Evolutionary conservation across 2,113 vertebrate species (phyloP).

Genomic region (Pachycephala philippinensis): DNA sequence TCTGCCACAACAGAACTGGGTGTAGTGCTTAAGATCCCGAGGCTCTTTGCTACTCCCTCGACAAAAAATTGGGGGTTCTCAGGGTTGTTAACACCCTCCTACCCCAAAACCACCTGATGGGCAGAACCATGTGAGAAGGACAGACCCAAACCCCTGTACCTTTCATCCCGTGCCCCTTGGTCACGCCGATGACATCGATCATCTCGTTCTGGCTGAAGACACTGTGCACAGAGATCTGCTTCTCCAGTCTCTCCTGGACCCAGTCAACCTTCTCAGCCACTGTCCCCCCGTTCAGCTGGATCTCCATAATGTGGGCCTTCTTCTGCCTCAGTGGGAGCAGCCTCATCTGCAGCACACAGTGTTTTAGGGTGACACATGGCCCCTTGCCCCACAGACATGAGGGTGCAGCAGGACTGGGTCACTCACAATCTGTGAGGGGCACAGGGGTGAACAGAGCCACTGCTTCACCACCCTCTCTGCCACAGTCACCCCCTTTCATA

Average conservation of each 20-base stretch:
- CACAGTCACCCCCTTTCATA: not conserved
- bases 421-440: not conserved
- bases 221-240: slow-evolving; percentile 68
- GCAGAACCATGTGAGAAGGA: not conserved
- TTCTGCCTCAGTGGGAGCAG: slow-evolving; percentile 79
- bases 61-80: not conserved
- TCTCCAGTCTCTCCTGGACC: slow-evolving; percentile 77
- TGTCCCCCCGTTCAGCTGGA: slow-evolving; percentile 77
- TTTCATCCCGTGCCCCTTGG: slow-evolving; percentile 81
- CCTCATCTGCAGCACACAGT: slow-evolving; percentile 69
- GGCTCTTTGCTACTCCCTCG: not conserved
- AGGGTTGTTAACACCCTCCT: not conserved
- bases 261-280: slow-evolving; percentile 81
- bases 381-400: accelerated
- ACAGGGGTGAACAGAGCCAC: not conserved
- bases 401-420: not conserved
- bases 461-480: not conserved
- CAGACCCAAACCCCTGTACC: slow-evolving; percentile 32
- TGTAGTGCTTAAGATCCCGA: not conserved
- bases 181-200: slow-evolving; percentile 80
- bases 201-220: slow-evolving; percentile 79
- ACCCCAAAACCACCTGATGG: not conserved
- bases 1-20: not conserved
- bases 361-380: accelerated
- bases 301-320: slow-evolving; percentile 83